Evolutionary conservation across 2,888 invertebrate genomes (phyloP), one percentile per base, ranked within the genome.

Genomic region (Andrena haemorrhoa): DNA sequence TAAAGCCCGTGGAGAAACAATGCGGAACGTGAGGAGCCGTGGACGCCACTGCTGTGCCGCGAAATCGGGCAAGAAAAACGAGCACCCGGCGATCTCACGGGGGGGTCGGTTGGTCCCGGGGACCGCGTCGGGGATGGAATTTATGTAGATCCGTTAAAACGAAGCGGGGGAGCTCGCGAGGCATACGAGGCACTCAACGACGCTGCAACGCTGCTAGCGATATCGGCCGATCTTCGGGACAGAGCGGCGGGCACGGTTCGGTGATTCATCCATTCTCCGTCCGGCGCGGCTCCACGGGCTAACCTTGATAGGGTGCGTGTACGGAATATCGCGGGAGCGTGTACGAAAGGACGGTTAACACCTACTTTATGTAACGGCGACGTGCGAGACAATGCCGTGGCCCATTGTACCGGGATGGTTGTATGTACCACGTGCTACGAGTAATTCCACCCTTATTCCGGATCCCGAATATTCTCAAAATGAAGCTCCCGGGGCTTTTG

Each of bases 321-420:
- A 60, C 35, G 76, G 61, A 75, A 82, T 77, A 72, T 66, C 68
- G 23, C 33, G 70, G 29, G 8, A 58, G 23, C 65, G 73, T 70
- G 75, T 78, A 79, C 69, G 79, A 75, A 68, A 66, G 75, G 78
- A 72, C 79, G 86, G 83, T 86, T 86, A 86, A 86, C 86, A 86
- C 83, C 86, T 84, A 86, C 82, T 86, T 86, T 86, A 83, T 86
- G 83, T 82, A 82, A 86, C 86, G 86, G 71, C 86, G 77, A 83
- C 68, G 79, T 64, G 69, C 76, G 81, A 86, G 86, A 86, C 86
- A 86, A 86, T 86, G 81, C 86, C 68, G 69, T 12, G 58, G 77
- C 29, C 86, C 72, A 86, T 86, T 83, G 86, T 86, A 79, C 76
- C 72, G 56, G 53, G 63, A 61, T 26, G 77, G 58, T 79, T 77